Evolutionary conservation across 2,888 invertebrate species (phyloP).

Genomic region (Escarpia spicata): DNA sequence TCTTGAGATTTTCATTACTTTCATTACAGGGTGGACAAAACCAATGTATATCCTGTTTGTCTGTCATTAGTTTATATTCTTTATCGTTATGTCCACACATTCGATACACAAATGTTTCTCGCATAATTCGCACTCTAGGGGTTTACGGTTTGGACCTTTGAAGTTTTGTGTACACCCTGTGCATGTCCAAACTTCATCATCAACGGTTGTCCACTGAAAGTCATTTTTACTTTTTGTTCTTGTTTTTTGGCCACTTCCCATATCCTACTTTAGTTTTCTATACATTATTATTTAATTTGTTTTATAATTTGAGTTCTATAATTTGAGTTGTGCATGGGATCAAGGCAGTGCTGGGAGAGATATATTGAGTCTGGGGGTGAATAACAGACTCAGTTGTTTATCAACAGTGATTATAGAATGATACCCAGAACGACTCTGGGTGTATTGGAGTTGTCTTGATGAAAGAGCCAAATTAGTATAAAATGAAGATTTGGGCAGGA

Average conservation of each 20-base stretch:
- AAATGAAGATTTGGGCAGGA: too few relatives aligned
- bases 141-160: neutral
- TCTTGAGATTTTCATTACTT: neutral
- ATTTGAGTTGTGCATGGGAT: too few relatives aligned
- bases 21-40: neutral
- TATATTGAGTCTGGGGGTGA: too few relatives aligned
- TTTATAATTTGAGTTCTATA: too few relatives aligned
- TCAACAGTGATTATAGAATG: too few relatives aligned
- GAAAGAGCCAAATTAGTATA: too few relatives aligned
- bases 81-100: neutral
- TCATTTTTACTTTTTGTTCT: neutral
- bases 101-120: neutral
- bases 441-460: too few relatives aligned
- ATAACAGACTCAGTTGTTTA: too few relatives aligned
- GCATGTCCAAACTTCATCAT: neutral
- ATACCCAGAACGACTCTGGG: too few relatives aligned
- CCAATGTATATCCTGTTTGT: neutral
- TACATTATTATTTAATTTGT: too few relatives aligned
- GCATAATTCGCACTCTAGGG: neutral
- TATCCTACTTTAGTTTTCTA: too few relatives aligned
- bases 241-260: neutral
- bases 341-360: too few relatives aligned
- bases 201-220: neutral
- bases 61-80: neutral
- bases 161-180: neutral